Conservation (phyloP, 1,140 invertebrate species). For the Eulimnadia texana region DNA sequence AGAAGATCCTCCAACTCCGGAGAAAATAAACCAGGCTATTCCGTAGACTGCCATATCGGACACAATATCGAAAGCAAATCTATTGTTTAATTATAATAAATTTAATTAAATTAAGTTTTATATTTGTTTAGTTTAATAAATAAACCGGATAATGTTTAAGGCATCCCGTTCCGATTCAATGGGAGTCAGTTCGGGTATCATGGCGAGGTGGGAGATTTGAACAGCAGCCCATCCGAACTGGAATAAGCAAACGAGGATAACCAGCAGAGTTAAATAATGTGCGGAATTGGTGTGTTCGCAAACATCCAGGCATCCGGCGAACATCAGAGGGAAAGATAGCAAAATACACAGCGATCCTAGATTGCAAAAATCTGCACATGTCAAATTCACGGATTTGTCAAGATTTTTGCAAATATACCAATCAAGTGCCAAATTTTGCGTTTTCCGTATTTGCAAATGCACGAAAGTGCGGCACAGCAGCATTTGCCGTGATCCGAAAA, state of each 20-base stretch:
- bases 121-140: not conserved
- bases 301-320: conserved; percentile 46
- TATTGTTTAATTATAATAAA: conserved; percentile 22
- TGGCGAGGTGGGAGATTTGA: conserved; percentile 43
- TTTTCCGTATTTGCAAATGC: conserved; percentile 43
- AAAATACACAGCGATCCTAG: conserved; percentile 40
- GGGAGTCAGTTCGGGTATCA: conserved; percentile 37
- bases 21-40: conserved; percentile 44
- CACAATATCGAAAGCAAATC: conserved; percentile 55
- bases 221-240: conserved; percentile 44
- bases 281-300: not conserved
- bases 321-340: conserved; percentile 67
- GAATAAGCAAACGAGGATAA: conserved; percentile 40
- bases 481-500: conserved; percentile 47
- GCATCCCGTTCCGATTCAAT: conserved; percentile 31
- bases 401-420: conserved; percentile 37
- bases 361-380: conserved; percentile 20
- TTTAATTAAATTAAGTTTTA: not conserved
- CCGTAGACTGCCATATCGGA: conserved; percentile 52
- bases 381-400: not conserved
- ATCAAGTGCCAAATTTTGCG: conserved; percentile 70
- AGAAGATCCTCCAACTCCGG: conserved; percentile 22
- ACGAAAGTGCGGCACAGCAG: conserved; percentile 23
- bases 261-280: conserved; percentile 27
- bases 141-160: conserved; percentile 34